These are phyloP conservation scores for Chrysaora quinquecirrha DNA, from an alignment of 30 jellyfish, hydroid and myxozoan species.

Conservation along the genomic window DNA sequence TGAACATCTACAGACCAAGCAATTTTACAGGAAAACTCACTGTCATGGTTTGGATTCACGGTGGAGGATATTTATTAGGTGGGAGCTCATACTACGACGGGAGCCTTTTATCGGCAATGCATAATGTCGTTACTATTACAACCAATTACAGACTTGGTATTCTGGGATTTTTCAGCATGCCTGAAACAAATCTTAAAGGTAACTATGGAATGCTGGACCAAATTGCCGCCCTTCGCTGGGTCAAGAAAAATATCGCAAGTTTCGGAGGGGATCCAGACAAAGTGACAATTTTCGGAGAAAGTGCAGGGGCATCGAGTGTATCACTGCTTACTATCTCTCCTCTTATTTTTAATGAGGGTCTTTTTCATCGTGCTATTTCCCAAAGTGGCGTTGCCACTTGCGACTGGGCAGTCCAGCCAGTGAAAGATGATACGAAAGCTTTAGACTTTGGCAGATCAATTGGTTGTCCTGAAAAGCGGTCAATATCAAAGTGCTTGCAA, in stretches of 20 bases:
- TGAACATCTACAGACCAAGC: constrained; percentile 18
- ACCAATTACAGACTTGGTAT: constrained; percentile 51
- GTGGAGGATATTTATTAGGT: constrained; percentile 33
- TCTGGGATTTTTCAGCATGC: constrained; percentile 39
- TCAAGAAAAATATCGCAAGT: constrained; percentile 11
- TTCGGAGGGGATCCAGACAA: constrained; percentile 59
- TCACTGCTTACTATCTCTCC: constrained; percentile 10
- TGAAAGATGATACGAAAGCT: neutral
- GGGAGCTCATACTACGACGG: constrained; percentile 8
- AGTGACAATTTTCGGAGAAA: constrained; percentile 42
- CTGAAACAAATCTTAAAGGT: constrained; percentile 12
- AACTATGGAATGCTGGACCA: constrained; percentile 50
- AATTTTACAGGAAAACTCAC: neutral
- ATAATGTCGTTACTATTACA: constrained; percentile 37
- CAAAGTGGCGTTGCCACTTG: neutral
- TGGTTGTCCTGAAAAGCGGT: neutral
- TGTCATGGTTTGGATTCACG: constrained; percentile 58
- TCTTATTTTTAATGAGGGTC: neutral
- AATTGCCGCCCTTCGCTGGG: constrained; percentile 56
- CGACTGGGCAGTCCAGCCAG: neutral
- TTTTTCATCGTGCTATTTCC: constrained; percentile 5
- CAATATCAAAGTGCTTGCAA: neutral
- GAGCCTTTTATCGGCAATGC: constrained; percentile 10
- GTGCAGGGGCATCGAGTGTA: constrained; percentile 12
- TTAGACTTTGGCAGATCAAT: neutral